Percentiles rank a stretch among this genome's conserved stretches.
phyloP scores from a whole-genome alignment of 2,797 vertebrate species.

The Lutjanus campechanus region DNA sequence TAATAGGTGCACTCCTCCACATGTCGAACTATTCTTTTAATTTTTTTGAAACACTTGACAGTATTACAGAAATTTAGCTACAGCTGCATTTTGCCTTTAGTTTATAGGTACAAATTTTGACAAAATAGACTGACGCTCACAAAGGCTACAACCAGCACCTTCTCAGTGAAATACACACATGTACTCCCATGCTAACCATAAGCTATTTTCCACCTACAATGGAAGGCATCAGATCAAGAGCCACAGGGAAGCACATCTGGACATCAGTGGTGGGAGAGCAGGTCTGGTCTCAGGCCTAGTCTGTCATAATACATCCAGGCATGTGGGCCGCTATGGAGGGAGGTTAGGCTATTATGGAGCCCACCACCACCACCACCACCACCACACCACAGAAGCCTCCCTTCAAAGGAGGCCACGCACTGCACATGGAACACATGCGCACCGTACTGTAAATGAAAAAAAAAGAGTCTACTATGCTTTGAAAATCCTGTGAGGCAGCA shows the following conservation, averaged over 20 bases:
- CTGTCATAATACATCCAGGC: constrained; percentile 55
- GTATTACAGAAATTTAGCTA: background rate
- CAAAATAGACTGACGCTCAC: background rate
- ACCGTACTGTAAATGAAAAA: constrained; percentile 29
- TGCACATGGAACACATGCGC: constrained; percentile 30
- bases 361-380: constrained; percentile 16
- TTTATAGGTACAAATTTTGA: background rate
- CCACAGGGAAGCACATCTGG: constrained; percentile 69
- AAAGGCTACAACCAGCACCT: constrained; percentile 1
- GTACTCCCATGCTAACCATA: background rate
- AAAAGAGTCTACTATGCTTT: constrained; percentile 15
- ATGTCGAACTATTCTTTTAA: background rate
- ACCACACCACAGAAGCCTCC: constrained; percentile 48
- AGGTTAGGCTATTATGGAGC: constrained; percentile 45
- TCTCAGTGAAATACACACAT: constrained; percentile 11
- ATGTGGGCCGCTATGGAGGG: constrained; percentile 40
- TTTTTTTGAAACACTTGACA: background rate
- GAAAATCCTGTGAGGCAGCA: constrained; percentile 42
- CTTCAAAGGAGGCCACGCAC: constrained; percentile 39
- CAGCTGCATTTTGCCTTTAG: background rate
- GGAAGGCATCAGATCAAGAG: constrained; percentile 26
- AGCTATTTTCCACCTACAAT: constrained; percentile 24
- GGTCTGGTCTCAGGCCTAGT: constrained; percentile 39
- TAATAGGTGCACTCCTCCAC: background rate
- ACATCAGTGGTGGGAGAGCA: constrained; percentile 42